A percentile compares a stretch with the other conserved stretches of the same genome.
phyloP scores from a whole-genome alignment of 2,113 vertebrate genomes.

The Prionailurus viverrinus region DNA sequence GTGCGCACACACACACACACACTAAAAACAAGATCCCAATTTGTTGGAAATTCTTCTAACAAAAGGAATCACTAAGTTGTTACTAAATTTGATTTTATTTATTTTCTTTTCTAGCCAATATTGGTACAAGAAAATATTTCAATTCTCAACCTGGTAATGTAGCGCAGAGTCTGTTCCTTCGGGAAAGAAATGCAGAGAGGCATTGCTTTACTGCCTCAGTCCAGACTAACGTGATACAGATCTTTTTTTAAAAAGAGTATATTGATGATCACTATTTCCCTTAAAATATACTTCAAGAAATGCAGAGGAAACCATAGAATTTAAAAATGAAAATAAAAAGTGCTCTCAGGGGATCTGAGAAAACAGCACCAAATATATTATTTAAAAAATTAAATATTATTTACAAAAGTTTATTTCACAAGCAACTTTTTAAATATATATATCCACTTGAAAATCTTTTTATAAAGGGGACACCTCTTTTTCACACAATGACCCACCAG shows the following conservation, averaged over 20 bases:
- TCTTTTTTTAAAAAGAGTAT: conserved; percentile 14
- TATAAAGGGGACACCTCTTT: conserved; percentile 77
- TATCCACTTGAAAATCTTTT: conserved; percentile 84
- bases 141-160: neutral
- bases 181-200: conserved; percentile 38
- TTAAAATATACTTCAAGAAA: conserved; percentile 85
- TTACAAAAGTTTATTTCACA: conserved; percentile 89
- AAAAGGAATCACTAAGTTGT: conserved; percentile 53
- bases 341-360: conserved; percentile 88
- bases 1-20: neutral
- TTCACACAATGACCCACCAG: conserved; percentile 18
- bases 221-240: conserved; percentile 63
- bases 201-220: conserved; percentile 55
- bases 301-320: conserved; percentile 82
- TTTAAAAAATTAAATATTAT: conserved; percentile 90
- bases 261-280: conserved; percentile 82
- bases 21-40: conserved; percentile 67
- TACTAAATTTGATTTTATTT: conserved; percentile 59
- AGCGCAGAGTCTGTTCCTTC: neutral
- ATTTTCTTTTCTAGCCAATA: conserved; percentile 77
- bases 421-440: conserved; percentile 80
- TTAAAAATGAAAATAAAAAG: conserved; percentile 83
- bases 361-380: conserved; percentile 92
- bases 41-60: conserved; percentile 71
- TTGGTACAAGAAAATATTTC: conserved; percentile 75